Evolutionary conservation across 2,113 vertebrate genomes (phyloP).

Genomic region (Daphoenositta chrysoptera): DNA sequence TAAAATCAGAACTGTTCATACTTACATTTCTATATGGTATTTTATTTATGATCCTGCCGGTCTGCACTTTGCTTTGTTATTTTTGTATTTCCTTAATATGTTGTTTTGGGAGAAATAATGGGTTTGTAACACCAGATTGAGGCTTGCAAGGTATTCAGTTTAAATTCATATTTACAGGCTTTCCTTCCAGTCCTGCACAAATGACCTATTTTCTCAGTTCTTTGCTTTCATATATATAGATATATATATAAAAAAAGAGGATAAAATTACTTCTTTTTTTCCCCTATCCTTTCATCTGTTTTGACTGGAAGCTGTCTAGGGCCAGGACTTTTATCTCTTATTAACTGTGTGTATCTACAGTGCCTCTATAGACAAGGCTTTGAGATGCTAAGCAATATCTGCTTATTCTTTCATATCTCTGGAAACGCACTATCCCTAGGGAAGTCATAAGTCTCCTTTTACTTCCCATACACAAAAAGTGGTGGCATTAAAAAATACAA

Average conservation of each 20-base stretch:
- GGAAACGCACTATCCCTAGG: neutral
- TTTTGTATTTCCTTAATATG: neutral
- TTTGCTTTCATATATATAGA: neutral
- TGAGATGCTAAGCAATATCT: neutral
- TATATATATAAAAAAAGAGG: neutral
- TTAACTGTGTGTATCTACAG: neutral
- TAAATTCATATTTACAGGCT: neutral
- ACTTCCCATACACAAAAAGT: neutral
- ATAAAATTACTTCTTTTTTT: neutral
- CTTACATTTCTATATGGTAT: neutral
- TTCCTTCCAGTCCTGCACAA: neutral
- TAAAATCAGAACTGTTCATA: neutral
- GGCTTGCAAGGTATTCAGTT: neutral
- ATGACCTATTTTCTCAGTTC: neutral
- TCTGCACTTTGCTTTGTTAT: neutral
- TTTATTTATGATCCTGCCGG: neutral
- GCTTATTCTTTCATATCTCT: neutral
- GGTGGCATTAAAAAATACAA: neutral
- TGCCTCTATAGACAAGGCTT: constrained; percentile 7
- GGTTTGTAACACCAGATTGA: neutral
- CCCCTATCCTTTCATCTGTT: neutral
- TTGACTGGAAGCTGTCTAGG: constrained; percentile 8
- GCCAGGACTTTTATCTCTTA: neutral
- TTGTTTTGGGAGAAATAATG: neutral
- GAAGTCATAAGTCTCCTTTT: neutral